Evolutionary conservation across 2,888 invertebrate genomes (phyloP).

Genomic region (Acleris emargana): DNA sequence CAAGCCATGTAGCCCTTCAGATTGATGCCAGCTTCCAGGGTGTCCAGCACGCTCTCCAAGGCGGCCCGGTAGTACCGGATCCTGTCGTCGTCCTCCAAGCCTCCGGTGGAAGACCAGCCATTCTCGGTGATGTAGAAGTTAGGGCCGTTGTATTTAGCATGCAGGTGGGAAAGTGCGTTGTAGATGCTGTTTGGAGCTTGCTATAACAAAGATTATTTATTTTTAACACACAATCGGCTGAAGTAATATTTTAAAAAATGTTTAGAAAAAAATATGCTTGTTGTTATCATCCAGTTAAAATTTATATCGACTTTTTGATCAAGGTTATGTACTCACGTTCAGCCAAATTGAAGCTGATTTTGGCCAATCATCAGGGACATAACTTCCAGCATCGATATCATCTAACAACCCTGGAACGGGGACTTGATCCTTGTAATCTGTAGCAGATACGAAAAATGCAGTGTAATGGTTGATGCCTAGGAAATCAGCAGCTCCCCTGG

Average conservation of each 20-base stretch:
- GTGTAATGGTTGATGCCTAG: slow-evolving; percentile 88
- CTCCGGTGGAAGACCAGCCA: slow-evolving; percentile 72
- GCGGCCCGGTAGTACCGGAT: slow-evolving; percentile 71
- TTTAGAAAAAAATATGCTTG: no score
- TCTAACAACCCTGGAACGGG: slow-evolving; percentile 52
- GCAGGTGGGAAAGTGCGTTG: slow-evolving; percentile 78
- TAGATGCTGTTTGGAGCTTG: slow-evolving; percentile 84
- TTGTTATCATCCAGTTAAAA: no score
- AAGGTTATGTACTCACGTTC: slow-evolving; percentile 36
- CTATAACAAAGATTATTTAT: slow-evolving; percentile 45
- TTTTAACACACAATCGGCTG: no score
- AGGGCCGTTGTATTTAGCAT: slow-evolving; percentile 75
- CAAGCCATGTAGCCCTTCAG: slow-evolving; percentile 84
- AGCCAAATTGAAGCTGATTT: slow-evolving; percentile 31
- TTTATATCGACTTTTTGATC: neutral
- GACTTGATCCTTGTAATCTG: slow-evolving; percentile 40
- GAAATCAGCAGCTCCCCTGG: slow-evolving; percentile 63
- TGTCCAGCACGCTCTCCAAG: slow-evolving; percentile 67
- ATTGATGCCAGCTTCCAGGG: slow-evolving; percentile 71
- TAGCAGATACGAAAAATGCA: slow-evolving; percentile 53
- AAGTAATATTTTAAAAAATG: no score
- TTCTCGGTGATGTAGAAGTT: slow-evolving; percentile 85
- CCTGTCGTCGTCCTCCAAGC: slow-evolving; percentile 72
- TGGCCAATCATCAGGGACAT: slow-evolving; percentile 17
- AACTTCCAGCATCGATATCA: slow-evolving; percentile 49